phyloP scores from a whole-genome alignment of 1,140 invertebrate species.

The Scaptomyza hsui region DNA sequence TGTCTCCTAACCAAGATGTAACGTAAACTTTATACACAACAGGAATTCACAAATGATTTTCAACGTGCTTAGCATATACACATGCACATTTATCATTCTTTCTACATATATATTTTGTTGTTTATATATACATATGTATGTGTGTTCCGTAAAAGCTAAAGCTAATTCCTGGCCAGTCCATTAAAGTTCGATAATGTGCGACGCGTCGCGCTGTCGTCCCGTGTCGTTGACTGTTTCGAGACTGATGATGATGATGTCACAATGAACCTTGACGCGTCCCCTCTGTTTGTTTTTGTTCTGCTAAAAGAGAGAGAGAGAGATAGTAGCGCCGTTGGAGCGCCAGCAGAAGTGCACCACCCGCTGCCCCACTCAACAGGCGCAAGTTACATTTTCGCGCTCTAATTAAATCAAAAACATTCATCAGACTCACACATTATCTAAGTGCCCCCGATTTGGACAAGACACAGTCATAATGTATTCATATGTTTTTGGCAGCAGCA shows the following conservation, averaged over 20 bases:
- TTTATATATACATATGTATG: slow-evolving; percentile 17
- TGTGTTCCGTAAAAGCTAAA: slow-evolving; percentile 55
- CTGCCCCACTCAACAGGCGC: slow-evolving; percentile 4
- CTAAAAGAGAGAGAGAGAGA: too few relatives aligned
- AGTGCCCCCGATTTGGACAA: slow-evolving; percentile 40
- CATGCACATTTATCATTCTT: slow-evolving; percentile 28
- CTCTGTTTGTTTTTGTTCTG: slow-evolving; percentile 39
- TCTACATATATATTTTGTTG: background rate
- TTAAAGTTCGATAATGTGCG: slow-evolving; percentile 80
- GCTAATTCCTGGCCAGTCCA: slow-evolving; percentile 71
- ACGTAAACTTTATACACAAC: slow-evolving; percentile 10
- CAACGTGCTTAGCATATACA: slow-evolving; percentile 10
- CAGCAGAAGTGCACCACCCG: slow-evolving; percentile 33
- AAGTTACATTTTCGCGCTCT: slow-evolving; percentile 46
- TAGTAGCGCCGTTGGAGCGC: background rate
- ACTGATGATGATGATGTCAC: slow-evolving; percentile 64
- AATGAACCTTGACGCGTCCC: slow-evolving; percentile 60
- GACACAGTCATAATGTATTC: slow-evolving; percentile 30
- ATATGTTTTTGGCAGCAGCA: slow-evolving; percentile 31
- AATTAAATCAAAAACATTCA: slow-evolving; percentile 73
- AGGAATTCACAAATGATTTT: background rate
- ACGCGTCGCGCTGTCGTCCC: slow-evolving; percentile 44
- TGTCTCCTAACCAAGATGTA: background rate
- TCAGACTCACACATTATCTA: slow-evolving; percentile 70
- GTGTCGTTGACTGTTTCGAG: slow-evolving; percentile 71